A percentile compares a stretch with the other conserved stretches of the same genome.
Conservation (phyloP, 2,797 vertebrate genomes). For the Sparus aurata region DNA sequence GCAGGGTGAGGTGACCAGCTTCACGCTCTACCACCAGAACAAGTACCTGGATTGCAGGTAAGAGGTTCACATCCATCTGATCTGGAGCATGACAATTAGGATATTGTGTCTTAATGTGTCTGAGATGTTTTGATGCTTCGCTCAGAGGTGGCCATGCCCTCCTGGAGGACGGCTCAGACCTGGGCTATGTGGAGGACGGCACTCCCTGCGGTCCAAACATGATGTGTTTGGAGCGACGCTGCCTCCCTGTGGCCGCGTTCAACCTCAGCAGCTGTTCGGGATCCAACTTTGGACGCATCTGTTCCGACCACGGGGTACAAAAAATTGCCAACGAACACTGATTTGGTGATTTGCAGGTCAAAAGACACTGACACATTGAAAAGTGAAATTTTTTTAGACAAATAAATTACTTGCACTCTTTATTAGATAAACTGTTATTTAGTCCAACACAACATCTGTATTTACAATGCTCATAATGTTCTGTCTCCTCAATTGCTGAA, state of each 20-base stretch:
- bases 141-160: slow-evolving; percentile 92
- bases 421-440: background rate
- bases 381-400: background rate
- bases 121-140: slow-evolving; percentile 14
- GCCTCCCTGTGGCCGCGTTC: slow-evolving; percentile 92
- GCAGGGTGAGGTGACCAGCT: slow-evolving; percentile 92
- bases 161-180: slow-evolving; percentile 92
- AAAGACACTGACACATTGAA: background rate
- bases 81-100: background rate
- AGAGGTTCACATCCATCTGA: slow-evolving; percentile 12
- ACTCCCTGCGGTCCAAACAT: slow-evolving; percentile 95
- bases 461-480: background rate
- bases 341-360: background rate
- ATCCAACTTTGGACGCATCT: slow-evolving; percentile 87
- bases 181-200: slow-evolving; percentile 95
- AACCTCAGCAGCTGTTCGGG: slow-evolving; percentile 94
- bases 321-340: background rate
- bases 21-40: slow-evolving; percentile 95
- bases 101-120: background rate
- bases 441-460: background rate
- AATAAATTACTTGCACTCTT: background rate
- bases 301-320: slow-evolving; percentile 92
- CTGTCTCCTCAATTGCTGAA: no score
- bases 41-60: slow-evolving; percentile 96
- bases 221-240: slow-evolving; percentile 94